phyloP scores from a whole-genome alignment of 1,140 invertebrate genomes.

The Acromyrmex echinatior region DNA sequence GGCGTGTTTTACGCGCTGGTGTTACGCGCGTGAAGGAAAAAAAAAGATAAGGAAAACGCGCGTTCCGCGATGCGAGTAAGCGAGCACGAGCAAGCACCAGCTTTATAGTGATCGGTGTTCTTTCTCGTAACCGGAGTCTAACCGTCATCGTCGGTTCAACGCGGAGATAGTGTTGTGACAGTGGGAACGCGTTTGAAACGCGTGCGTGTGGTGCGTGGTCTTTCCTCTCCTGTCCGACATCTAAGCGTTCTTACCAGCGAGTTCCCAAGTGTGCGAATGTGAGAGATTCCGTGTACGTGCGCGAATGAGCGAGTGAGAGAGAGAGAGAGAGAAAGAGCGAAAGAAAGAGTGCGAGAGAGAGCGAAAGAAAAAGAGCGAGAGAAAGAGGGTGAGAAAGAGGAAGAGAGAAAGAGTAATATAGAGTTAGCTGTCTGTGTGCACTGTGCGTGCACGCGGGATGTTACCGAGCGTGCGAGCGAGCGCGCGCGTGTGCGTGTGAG shows the following conservation, averaged over 20 bases:
- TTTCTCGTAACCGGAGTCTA: slow-evolving; percentile 17
- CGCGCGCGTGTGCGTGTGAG: slow-evolving; percentile 53
- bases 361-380: slow-evolving; percentile 17
- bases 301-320: slow-evolving; percentile 30
- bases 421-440: slow-evolving; percentile 36
- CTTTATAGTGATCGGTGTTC: slow-evolving; percentile 38
- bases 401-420: slow-evolving; percentile 29
- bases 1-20: slow-evolving; percentile 65
- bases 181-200: slow-evolving; percentile 68
- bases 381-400: background rate
- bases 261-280: slow-evolving; percentile 61
- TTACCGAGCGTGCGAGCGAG: slow-evolving; percentile 33
- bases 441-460: slow-evolving; percentile 55
- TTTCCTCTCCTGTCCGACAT: slow-evolving; percentile 54
- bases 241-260: slow-evolving; percentile 56
- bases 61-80: slow-evolving; percentile 47
- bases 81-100: slow-evolving; percentile 48
- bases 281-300: slow-evolving; percentile 50
- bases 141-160: slow-evolving; percentile 15
- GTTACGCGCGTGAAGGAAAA: slow-evolving; percentile 40
- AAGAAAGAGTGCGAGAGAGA: slow-evolving; percentile 6
- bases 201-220: slow-evolving; percentile 67
- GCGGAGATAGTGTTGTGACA: slow-evolving; percentile 42
- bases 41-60: slow-evolving; percentile 54
- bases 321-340: slow-evolving; percentile 29